phyloP scores from a whole-genome alignment of 2,797 vertebrate species.

The Parauchenoglanis ngamensis region DNA sequence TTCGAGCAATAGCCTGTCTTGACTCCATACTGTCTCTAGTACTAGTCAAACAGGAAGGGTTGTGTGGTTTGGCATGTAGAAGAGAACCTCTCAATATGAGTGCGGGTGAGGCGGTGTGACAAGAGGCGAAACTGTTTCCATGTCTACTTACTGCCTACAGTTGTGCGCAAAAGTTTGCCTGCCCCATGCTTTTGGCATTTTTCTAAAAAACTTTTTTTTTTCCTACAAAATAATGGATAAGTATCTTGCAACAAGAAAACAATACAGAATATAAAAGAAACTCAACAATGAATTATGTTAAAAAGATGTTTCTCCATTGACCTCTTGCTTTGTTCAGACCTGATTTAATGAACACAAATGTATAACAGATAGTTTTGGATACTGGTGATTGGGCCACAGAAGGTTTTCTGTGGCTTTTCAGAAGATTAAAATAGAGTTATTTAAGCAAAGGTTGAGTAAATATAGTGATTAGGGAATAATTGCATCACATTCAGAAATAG shows the following conservation, averaged over 20 bases:
- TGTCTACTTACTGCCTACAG: constrained; percentile 10
- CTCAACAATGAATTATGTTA: neutral
- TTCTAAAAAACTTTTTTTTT: neutral
- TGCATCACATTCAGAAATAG: neutral
- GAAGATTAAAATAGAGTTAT: neutral
- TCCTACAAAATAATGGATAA: neutral
- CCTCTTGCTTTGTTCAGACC: neutral
- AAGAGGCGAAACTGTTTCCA: constrained; percentile 13
- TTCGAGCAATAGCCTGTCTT: neutral
- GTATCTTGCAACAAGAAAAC: neutral
- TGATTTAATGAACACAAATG: neutral
- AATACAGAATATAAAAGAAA: neutral
- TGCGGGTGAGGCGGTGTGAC: neutral
- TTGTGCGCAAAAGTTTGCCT: neutral
- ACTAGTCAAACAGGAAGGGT: constrained; percentile 37
- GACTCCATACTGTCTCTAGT: neutral
- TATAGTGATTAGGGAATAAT: neutral
- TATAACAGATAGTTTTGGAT: no score
- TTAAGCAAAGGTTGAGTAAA: neutral
- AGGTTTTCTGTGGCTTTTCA: neutral
- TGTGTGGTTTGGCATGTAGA: constrained; percentile 46
- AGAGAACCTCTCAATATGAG: constrained; percentile 8
- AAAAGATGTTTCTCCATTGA: neutral
- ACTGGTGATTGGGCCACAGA: neutral
- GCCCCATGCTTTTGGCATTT: neutral